Evolutionary conservation across 2,888 invertebrate genomes (phyloP).

Genomic region (Taenaris catops): DNA sequence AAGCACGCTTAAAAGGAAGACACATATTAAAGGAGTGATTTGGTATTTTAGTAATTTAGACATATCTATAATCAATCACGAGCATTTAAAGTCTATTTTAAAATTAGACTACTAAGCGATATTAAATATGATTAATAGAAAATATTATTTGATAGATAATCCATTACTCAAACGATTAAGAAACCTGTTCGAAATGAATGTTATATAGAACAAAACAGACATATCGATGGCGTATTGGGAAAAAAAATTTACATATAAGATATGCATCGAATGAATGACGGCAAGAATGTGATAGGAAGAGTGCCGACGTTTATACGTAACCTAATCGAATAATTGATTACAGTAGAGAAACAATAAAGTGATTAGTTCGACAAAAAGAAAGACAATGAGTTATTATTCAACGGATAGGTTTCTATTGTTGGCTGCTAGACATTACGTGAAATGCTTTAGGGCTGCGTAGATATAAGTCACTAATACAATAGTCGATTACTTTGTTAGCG

Average conservation of each 20-base stretch:
- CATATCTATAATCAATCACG: no score
- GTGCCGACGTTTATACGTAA: conserved; percentile 66
- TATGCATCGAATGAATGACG: conserved; percentile 50
- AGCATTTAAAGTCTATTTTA: no score
- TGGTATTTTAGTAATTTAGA: no score
- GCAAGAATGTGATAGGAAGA: conserved; percentile 54
- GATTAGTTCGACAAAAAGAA: conserved; percentile 76
- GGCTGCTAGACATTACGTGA: conserved; percentile 47
- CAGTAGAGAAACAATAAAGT: conserved; percentile 75
- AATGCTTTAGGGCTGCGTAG: conserved; percentile 8
- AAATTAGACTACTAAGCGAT: no score
- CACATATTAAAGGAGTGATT: no score
- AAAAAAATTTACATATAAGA: conserved; percentile 13
- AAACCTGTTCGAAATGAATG: conserved; percentile 2
- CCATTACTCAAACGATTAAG: conserved; percentile 8
- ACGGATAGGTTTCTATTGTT: conserved; percentile 66
- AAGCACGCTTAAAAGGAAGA: no score
- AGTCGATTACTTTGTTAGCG: no score
- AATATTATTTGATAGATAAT: conserved; percentile 8
- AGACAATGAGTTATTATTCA: conserved; percentile 78
- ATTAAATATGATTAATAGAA: no score
- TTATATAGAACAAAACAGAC: conserved; percentile 6
- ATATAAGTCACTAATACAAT: conserved; percentile 11
- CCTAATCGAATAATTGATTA: conserved; percentile 78
- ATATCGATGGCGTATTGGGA: not conserved